phyloP scores from a whole-genome alignment of 2,113 vertebrate species.

The Diphyllodes magnificus region DNA sequence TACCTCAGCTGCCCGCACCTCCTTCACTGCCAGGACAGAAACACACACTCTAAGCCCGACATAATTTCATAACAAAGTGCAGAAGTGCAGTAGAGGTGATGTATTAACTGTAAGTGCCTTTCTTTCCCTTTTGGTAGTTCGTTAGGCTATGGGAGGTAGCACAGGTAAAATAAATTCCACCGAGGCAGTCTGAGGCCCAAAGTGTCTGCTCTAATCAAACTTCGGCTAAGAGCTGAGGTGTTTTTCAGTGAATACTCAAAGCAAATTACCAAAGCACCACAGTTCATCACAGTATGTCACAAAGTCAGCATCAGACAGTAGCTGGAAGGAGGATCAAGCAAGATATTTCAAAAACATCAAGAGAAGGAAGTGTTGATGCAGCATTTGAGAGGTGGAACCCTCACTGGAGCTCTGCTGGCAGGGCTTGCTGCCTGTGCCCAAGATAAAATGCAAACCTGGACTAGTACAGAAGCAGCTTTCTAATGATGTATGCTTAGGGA shows the following conservation, averaged over 20 bases:
- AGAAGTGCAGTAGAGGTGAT: background rate
- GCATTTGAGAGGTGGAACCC: background rate
- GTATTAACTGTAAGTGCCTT: background rate
- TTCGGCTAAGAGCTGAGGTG: background rate
- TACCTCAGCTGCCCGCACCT: rapidly evolving
- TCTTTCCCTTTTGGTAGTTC: background rate
- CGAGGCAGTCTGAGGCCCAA: background rate
- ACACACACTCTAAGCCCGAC: background rate
- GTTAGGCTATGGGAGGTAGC: background rate
- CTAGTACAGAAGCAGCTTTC: background rate
- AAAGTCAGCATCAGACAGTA: background rate
- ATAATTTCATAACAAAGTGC: background rate
- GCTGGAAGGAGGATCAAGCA: background rate
- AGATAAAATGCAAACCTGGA: background rate
- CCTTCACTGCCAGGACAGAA: background rate
- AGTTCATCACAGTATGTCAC: background rate
- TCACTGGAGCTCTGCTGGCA: background rate
- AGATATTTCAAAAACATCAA: background rate
- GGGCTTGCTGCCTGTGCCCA: background rate
- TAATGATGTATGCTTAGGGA: background rate
- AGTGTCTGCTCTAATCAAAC: background rate
- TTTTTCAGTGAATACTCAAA: background rate
- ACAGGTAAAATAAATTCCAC: background rate
- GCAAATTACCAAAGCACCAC: background rate
- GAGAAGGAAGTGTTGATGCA: background rate